Base-by-base conservation (phyloP, 2,797 vertebrate genomes). In the Sternotherus odoratus region DNA sequence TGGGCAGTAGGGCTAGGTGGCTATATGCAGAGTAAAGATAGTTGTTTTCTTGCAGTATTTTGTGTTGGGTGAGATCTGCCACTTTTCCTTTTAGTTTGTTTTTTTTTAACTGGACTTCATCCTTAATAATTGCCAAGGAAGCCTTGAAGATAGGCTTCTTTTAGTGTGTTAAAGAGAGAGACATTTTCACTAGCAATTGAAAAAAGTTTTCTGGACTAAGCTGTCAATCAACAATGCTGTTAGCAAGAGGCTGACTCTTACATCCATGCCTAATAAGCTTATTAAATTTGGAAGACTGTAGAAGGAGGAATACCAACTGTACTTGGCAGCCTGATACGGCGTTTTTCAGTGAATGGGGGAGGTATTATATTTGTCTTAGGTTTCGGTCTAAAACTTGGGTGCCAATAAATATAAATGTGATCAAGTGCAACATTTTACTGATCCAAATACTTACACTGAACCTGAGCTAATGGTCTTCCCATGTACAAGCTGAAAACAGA, bases 81-180 rank as follows among this genome's bases (percentile, higher is more conserved):
- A 17, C 3, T 4, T 23, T 1, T 75, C 50, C 0, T 89, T 12
- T 2, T 16, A 19, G 43, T 84, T 43, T 7, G 0, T 0, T 4
- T 5, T 36, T 43, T 50, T 87, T 87, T 77, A 26, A 92, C 8
- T 13, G 6, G 24, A 1, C 5, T 24, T 87, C 83, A 82, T 56
- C 39, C 79, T 39, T 24, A 36, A 69, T 36, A 19, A 24, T 0
- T 39, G 36, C 66, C 66, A 69, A 69, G 10, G 36, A 69, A 39
- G 0, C 84, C 8, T 86, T 0, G 7, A 19, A 8, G 16, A 77
- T 0, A 83, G 15, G 54, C 17, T 36, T 30, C 43, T 93, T 85
- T 12, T 56, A 57, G 85, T n/a, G 53, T 1, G 3, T 9, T 53
- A 88, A 12, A 93, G 0, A 82, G 8, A 39, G 83, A 39, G 2